Conservation (phyloP, 2,797 vertebrate genomes). For the Coregonus suidteri region DNA sequence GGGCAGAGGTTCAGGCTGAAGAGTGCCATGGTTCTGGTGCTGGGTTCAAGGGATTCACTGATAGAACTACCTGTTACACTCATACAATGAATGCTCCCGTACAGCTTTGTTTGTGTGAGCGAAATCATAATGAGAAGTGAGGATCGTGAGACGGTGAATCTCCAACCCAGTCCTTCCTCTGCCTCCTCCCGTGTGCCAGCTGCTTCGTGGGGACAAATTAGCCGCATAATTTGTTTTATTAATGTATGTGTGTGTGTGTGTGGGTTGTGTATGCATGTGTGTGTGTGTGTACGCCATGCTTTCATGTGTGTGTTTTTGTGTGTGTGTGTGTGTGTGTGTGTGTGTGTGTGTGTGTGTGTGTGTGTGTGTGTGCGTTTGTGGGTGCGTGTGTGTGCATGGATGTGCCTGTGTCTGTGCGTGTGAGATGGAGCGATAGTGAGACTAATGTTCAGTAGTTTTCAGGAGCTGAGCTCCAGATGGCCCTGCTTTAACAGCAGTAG, state of each 20-base stretch:
- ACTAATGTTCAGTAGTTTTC: conserved; percentile 47
- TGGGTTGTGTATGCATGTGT: neutral
- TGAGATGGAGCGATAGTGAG: neutral
- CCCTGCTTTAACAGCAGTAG: conserved; percentile 59
- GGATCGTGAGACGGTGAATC: no score
- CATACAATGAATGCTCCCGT: conserved; percentile 11
- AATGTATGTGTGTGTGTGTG: neutral
- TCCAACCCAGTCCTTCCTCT: no score
- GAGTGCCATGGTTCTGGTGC: neutral
- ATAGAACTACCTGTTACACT: conserved; percentile 4
- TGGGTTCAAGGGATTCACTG: neutral
- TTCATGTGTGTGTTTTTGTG: neutral
- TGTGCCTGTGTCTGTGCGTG: conserved; percentile 1
- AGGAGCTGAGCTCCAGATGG: conserved; percentile 60
- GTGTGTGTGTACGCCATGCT: neutral
- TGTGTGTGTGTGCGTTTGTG: neutral
- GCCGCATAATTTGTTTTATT: neutral
- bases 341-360: no score
- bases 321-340: neutral
- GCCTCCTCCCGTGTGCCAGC: no score
- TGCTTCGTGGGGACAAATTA: no score
- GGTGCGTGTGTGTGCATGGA: neutral
- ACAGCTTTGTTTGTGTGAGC: conserved; percentile 14
- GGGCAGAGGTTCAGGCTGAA: neutral
- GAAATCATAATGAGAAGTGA: neutral